Conservation (phyloP, 2,888 invertebrate genomes). For the Mycalesis mineus region DNA sequence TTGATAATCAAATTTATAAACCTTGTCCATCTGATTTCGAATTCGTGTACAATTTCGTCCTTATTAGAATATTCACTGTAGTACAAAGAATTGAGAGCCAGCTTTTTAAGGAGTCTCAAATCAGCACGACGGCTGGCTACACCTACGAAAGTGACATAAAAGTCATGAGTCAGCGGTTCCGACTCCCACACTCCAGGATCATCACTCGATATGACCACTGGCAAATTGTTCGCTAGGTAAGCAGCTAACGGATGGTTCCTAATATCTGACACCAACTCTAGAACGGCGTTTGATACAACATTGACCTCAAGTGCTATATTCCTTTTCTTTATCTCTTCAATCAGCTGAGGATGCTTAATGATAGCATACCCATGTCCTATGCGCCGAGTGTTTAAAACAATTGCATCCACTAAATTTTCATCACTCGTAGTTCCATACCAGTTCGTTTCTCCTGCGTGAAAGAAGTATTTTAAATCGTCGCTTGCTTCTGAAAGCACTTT, state of each 20-base stretch:
- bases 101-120: slow-evolving; percentile 83
- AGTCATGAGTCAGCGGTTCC: slow-evolving; percentile 82
- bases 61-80: slow-evolving; percentile 80
- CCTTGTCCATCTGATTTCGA: slow-evolving; percentile 61
- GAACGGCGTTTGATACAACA: slow-evolving; percentile 87
- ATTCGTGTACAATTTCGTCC: slow-evolving; percentile 55
- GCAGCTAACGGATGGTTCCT: slow-evolving; percentile 86
- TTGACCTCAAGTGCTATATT: slow-evolving; percentile 86
- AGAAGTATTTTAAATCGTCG: slow-evolving; percentile 80
- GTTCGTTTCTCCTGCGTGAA: slow-evolving; percentile 90
- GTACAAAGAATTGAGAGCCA: slow-evolving; percentile 85
- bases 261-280: slow-evolving; percentile 83
- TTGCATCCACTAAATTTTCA: slow-evolving; percentile 86
- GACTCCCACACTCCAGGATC: slow-evolving; percentile 89
- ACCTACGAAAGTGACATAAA: slow-evolving; percentile 87
- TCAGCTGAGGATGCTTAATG: slow-evolving; percentile 83
- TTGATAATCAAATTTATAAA: slow-evolving; percentile 53
- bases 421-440: slow-evolving; percentile 83
- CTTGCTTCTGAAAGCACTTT: slow-evolving; percentile 70
- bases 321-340: slow-evolving; percentile 76
- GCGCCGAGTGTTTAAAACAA: slow-evolving; percentile 83
- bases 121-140: slow-evolving; percentile 84
- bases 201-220: slow-evolving; percentile 86
- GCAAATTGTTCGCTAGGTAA: slow-evolving; percentile 81
- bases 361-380: slow-evolving; percentile 89